Base-by-base conservation (phyloP, 2,113 vertebrate genomes). In the Catharus minimus region DNA sequence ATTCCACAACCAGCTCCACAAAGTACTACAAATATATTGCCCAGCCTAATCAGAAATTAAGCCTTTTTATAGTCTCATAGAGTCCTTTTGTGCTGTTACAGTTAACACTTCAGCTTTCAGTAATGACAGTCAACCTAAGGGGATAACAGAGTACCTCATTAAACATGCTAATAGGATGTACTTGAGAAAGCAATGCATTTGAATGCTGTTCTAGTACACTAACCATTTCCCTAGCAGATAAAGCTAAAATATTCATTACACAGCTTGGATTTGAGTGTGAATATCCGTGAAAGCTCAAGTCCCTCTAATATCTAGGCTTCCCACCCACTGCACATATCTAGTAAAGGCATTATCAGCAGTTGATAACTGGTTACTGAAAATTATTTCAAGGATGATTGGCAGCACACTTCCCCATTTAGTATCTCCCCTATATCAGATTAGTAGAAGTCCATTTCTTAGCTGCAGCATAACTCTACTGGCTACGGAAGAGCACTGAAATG, bases 41-140 rank as follows among this genome's bases (percentile, higher is more conserved):
- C 73, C 49, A 69, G 65, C 9, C 36, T 55, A 41, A 89, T 61
- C 32, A 82, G 76, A 89, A 79, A 79, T 71, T n/a, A 71, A 71
- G 24, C 73, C 38, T 77, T 88, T 81, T 64, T 28, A 55, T 32
- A 64, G 44, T 53, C 60, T 83, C 65, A 19, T 9, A 56, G 53
- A 80, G 44, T n/a, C 19, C 26, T 81, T 77, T 56, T 41, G 32
- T 89, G 50, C 57, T 83, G 22, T 72, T 81, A 91, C 8, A 74
- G 49, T 88, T 83, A 83, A 83, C 76, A 86, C 24, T 88, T 76
- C 75, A 76, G 50, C 46, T 61, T 90, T 92, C 86, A 90, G 33
- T 77, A 91, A 88, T 43, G 50, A 62, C 78, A 87, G 65, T 30
- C 68, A 91, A 56, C 52, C 49, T 76, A 71, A 86, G 47, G 44